Evolutionary conservation across 1,140 invertebrate species (phyloP).

Genomic region (Scylla paramamosain): DNA sequence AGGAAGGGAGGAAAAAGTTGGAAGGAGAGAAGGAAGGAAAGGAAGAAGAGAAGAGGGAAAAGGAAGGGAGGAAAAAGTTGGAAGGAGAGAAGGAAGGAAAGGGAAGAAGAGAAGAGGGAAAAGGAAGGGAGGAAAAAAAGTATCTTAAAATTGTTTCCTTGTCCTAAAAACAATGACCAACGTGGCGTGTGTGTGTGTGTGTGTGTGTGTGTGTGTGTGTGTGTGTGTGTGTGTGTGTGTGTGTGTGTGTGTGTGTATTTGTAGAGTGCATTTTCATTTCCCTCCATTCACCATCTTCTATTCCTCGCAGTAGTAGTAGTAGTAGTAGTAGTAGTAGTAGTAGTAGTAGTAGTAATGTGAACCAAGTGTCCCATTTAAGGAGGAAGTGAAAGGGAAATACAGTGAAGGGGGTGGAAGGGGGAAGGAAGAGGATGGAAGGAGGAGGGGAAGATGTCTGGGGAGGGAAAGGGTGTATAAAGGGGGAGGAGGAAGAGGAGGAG

Average conservation of each 20-base stretch:
- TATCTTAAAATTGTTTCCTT: too few relatives aligned
- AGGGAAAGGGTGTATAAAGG: background rate
- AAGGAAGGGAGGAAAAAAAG: too few relatives aligned
- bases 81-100: too few relatives aligned
- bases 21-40: background rate
- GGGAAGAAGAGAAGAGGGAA: background rate
- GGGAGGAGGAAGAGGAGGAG: background rate
- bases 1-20: too few relatives aligned
- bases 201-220: too few relatives aligned
- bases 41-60: background rate
- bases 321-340: slow-evolving; percentile 22
- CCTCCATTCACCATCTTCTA: background rate
- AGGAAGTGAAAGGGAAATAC: background rate
- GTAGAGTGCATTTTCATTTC: too few relatives aligned
- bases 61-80: too few relatives aligned
- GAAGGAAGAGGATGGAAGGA: background rate
- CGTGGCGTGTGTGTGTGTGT: too few relatives aligned
- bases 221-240: too few relatives aligned
- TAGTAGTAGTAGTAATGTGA: slow-evolving; percentile 16
- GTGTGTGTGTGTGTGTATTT: too few relatives aligned
- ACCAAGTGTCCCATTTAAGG: background rate
- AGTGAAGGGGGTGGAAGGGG: background rate
- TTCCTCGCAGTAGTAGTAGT: background rate
- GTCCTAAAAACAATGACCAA: too few relatives aligned
- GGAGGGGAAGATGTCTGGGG: background rate